phyloP scores from a whole-genome alignment of 1,140 invertebrate species.

The Sarcophaga bullata region DNA sequence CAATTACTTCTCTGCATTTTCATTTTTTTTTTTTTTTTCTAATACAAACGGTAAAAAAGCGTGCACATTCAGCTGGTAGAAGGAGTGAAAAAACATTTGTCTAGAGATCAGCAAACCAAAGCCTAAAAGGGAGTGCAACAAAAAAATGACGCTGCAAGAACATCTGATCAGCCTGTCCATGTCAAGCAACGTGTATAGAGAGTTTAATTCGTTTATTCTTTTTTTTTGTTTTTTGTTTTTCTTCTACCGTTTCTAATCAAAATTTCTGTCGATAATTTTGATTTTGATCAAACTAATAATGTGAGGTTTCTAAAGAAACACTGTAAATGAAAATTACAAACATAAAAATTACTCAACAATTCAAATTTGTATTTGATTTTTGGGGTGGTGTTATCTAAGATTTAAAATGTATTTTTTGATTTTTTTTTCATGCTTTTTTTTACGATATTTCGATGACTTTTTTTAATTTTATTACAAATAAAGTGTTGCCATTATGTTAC shows the following conservation, averaged over 20 bases:
- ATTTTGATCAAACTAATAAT: constrained; percentile 41
- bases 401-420: not conserved
- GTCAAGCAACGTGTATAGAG: constrained; percentile 31
- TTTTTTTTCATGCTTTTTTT: not conserved
- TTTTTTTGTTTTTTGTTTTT: too few species aligned
- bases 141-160: not conserved
- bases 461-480: not conserved
- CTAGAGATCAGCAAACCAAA: not conserved
- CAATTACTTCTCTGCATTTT: not conserved
- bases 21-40: not conserved
- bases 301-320: not conserved
- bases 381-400: constrained; percentile 32
- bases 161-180: constrained; percentile 39
- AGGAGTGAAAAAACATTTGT: constrained; percentile 9
- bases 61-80: not conserved
- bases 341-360: constrained; percentile 36
- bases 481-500: too few species aligned
- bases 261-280: constrained; percentile 40
- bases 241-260: not conserved
- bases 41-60: not conserved
- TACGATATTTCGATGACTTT: too few species aligned
- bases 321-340: constrained; percentile 31
- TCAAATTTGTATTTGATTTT: constrained; percentile 33
- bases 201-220: constrained; percentile 14
- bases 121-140: not conserved